Conservation (phyloP, 2,888 invertebrate genomes). For the Epinotia bilunana region DNA sequence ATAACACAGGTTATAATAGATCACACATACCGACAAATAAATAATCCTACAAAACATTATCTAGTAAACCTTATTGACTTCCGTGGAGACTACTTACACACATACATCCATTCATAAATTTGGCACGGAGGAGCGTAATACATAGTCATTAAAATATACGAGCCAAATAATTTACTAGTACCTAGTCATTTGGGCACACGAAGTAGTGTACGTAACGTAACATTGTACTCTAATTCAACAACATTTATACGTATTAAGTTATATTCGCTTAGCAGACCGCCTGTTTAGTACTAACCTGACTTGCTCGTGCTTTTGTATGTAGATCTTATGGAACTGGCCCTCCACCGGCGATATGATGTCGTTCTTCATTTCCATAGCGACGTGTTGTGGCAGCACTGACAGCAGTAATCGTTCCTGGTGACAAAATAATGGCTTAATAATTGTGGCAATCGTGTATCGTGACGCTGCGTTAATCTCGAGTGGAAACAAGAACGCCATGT, state of each 20-base stretch:
- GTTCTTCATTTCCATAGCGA: constrained; percentile 97
- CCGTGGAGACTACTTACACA: not conserved
- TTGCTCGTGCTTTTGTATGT: constrained; percentile 96
- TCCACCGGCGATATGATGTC: constrained; percentile 96
- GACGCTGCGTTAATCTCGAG: constrained; percentile 1
- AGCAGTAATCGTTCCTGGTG: constrained; percentile 91
- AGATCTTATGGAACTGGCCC: constrained; percentile 97
- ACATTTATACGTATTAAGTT: constrained; percentile 4
- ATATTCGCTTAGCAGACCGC: constrained; percentile 15
- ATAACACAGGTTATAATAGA: too few relatives aligned
- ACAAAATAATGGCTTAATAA: constrained; percentile 40
- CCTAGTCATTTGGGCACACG: constrained; percentile 11
- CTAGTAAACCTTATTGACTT: constrained; percentile 5
- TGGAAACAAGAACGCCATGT: not conserved
- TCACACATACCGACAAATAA: too few relatives aligned
- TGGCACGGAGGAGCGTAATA: constrained; percentile 8
- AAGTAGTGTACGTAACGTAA: not conserved
- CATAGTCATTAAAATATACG: not conserved
- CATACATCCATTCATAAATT: constrained; percentile 1
- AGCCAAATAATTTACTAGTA: constrained; percentile 12
- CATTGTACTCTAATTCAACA: not conserved
- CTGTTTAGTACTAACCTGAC: constrained; percentile 88
- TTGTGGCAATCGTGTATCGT: constrained; percentile 11
- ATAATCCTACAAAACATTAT: too few relatives aligned
- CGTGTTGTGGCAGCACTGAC: constrained; percentile 95